Percentiles rank a stretch among this genome's conserved stretches.
Evolutionary conservation across 2,797 vertebrate species (phyloP).

Genomic region (Girardinus metallicus): DNA sequence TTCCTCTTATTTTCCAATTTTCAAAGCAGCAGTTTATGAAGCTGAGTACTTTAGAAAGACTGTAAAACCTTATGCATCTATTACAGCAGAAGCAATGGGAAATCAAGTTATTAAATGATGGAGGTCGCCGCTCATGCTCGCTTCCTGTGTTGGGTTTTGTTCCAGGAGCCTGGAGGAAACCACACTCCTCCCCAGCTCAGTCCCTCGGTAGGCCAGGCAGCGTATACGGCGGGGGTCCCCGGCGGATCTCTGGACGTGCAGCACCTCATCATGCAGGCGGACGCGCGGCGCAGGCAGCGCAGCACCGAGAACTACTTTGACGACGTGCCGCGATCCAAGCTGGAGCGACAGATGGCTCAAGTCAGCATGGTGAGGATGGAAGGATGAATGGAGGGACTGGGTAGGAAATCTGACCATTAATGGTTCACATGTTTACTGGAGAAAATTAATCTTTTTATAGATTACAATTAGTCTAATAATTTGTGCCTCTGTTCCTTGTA

Average conservation of each 20-base stretch:
- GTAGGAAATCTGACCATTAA: neutral
- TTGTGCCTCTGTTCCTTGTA: neutral
- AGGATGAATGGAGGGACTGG: slow-evolving; percentile 36
- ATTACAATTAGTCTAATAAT: neutral
- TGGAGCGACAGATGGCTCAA: slow-evolving; percentile 99
- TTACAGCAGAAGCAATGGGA: slow-evolving; percentile 44
- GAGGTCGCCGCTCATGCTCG: slow-evolving; percentile 41
- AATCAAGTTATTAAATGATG: slow-evolving; percentile 57
- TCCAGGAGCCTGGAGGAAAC: slow-evolving; percentile 94
- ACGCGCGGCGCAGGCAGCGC: slow-evolving; percentile 97
- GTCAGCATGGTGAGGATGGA: slow-evolving; percentile 88
- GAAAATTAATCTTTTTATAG: neutral
- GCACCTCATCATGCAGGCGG: slow-evolving; percentile 99
- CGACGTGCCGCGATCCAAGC: slow-evolving; percentile 97
- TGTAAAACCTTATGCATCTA: slow-evolving; percentile 38
- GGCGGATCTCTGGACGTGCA: slow-evolving; percentile 98
- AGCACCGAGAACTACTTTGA: slow-evolving; percentile 99
- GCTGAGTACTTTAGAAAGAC: neutral
- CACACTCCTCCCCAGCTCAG: slow-evolving; percentile 98
- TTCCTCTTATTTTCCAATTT: neutral
- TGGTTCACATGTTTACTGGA: neutral
- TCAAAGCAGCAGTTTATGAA: neutral
- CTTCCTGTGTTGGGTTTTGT: slow-evolving; percentile 7
- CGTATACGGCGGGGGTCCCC: slow-evolving; percentile 86
- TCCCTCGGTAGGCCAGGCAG: slow-evolving; percentile 94